These are phyloP conservation scores for Pterocles burchelli DNA, from an alignment of 2,113 vertebrate species.

Conservation along the genomic window DNA sequence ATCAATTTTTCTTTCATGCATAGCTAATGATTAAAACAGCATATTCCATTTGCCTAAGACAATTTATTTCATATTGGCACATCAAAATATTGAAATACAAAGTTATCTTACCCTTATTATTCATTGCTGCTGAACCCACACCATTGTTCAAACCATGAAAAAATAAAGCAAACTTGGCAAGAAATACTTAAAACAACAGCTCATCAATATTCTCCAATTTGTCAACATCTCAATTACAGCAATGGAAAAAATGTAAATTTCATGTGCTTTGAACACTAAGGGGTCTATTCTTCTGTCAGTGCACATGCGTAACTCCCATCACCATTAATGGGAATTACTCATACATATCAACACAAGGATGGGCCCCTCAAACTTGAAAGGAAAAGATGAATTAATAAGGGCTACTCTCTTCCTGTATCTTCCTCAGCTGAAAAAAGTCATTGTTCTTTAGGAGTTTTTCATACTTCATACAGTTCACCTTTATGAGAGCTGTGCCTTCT, in stretches of 20 bases:
- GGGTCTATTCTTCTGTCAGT: conserved; percentile 79
- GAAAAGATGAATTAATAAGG: conserved; percentile 70
- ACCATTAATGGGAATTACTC: conserved; percentile 79
- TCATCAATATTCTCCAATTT: conserved; percentile 84
- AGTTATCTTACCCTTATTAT: conserved; percentile 80
- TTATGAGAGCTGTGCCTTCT: conserved; percentile 44
- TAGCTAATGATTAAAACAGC: conserved; percentile 87
- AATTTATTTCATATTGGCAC: conserved; percentile 83
- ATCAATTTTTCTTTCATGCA: conserved; percentile 87
- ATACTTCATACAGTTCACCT: conserved; percentile 71
- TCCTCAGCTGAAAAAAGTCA: conserved; percentile 70
- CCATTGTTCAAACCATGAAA: conserved; percentile 80
- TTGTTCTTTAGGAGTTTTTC: conserved; percentile 71
- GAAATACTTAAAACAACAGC: conserved; percentile 82
- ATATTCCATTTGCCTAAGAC: conserved; percentile 84
- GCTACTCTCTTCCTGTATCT: conserved; percentile 68
- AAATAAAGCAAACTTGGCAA: conserved; percentile 84
- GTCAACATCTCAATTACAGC: conserved; percentile 85
- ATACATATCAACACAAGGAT: conserved; percentile 76
- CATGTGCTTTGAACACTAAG: conserved; percentile 79
- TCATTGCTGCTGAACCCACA: conserved; percentile 78
- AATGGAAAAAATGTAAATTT: conserved; percentile 82
- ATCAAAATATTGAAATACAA: conserved; percentile 85
- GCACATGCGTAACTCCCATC: conserved; percentile 79
- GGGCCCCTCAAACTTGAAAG: conserved; percentile 72